Conservation (phyloP, 2,113 vertebrate genomes). For the Cyprichromis sp. region DNA sequence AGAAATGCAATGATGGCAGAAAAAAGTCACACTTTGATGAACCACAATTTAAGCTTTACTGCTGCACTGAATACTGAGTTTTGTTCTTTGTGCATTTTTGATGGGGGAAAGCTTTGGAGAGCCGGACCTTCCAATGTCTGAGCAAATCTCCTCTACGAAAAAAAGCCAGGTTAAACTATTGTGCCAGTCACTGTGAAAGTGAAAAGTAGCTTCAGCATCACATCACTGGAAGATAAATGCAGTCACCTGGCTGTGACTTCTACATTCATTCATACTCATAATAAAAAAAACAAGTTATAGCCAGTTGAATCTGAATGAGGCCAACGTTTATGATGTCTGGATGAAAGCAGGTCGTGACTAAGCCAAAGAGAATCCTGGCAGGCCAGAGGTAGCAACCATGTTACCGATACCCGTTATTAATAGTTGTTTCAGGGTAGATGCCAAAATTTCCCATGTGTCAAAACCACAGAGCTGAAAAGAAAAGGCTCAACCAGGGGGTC, state of each 20-base stretch:
- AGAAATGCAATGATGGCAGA: not conserved
- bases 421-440: constrained; percentile 40
- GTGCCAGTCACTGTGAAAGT: not conserved
- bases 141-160: not conserved
- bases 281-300: not conserved
- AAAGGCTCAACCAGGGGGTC: not conserved
- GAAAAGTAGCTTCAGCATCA: not conserved
- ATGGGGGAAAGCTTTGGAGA: not conserved
- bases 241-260: not conserved
- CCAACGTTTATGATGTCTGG: constrained; percentile 6
- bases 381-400: constrained; percentile 25
- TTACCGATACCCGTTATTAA: constrained; percentile 51
- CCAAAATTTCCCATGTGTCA: constrained; percentile 1
- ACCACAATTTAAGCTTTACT: not conserved
- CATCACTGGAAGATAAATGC: not conserved
- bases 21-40: not conserved
- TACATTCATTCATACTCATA: not conserved
- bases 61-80: not conserved
- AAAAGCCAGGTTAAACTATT: not conserved
- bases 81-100: not conserved
- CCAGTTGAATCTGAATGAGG: not conserved
- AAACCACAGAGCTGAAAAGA: not conserved
- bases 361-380: constrained; percentile 50
- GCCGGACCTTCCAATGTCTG: not conserved
- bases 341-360: constrained; percentile 54